Evolutionary conservation across 2,888 invertebrate species (phyloP).

Genomic region (Tetanocera ferruginea): DNA sequence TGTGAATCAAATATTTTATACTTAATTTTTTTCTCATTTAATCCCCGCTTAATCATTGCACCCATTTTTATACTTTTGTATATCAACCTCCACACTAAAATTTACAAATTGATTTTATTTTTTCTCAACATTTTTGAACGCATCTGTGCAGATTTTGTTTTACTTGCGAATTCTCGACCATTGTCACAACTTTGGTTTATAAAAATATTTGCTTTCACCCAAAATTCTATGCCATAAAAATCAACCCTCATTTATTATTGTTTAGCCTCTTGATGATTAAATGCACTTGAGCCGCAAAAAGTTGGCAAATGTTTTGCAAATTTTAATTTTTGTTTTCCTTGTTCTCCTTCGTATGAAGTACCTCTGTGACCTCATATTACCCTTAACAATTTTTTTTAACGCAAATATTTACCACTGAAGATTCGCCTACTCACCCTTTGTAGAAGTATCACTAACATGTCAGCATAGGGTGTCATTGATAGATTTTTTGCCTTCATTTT

Average conservation of each 20-base stretch:
- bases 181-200: background rate
- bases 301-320: constrained; percentile 10
- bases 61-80: background rate
- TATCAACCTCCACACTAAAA: background rate
- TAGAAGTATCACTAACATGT: background rate
- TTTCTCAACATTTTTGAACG: background rate
- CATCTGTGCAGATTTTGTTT: constrained; percentile 32
- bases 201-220: background rate
- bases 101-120: background rate
- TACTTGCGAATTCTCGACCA: background rate
- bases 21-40: too few species aligned
- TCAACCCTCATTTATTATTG: constrained; percentile 1
- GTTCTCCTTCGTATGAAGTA: background rate
- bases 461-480: background rate
- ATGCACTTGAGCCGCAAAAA: background rate
- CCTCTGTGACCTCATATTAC: background rate
- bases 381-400: background rate
- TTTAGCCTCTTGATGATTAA: background rate
- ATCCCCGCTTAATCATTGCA: too few species aligned
- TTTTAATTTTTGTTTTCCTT: background rate
- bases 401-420: too few species aligned
- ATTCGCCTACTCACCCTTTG: background rate
- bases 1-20: too few species aligned
- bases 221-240: background rate
- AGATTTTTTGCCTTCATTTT: background rate